Evolutionary conservation across 2,113 vertebrate genomes (phyloP), one percentile per base, ranked within the genome.

Genomic region (Falcunculus frontatus): DNA sequence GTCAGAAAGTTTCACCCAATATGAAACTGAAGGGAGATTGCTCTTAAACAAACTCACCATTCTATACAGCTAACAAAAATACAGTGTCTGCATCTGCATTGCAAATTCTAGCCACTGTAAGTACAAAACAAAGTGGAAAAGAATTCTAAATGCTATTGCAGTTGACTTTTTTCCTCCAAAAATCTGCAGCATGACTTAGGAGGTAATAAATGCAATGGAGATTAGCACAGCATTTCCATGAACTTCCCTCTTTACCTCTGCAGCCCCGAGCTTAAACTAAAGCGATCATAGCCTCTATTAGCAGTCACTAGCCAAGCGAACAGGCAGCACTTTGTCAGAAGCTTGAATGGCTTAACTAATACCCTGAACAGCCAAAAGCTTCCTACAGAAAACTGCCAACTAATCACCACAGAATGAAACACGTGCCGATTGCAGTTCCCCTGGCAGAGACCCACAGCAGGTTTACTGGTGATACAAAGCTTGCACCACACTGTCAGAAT

Each of bases 391-490:
- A 79, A 20, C 44, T 21, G 14, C 33, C 62, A 64, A 0, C 6
- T 49, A 20, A 52, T 53, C 75, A 27, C 55, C 27, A 27, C 49
- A 39, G 47, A 84, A 60, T 3, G 20, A 70, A 86, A 62, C 16
- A 7, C 0, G 7, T 2, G 4, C 25, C 0, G 0, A 52, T 16
- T 0, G 0, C 55, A 25, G 16, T 10, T 47, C 7, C 41, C 42
- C 30, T 12, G 4, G 30, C 7, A 67, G 30, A 69, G 73, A 65
- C 25, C 21, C 10, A 32, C 22, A 5, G 42, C 46, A 46, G 11
- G 29, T 56, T 81, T 44, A n/a, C 12, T 1, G 1, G 7, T 42
- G 47, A 17, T 3, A 6, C 42, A 77, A 69, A 56, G 7, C n/a
- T 91, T 13, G 5, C 19, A 47, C 7, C 1, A 1, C 55, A 17